Base-by-base conservation (phyloP, 2,113 vertebrate species). In the Polyodon spathula region DNA sequence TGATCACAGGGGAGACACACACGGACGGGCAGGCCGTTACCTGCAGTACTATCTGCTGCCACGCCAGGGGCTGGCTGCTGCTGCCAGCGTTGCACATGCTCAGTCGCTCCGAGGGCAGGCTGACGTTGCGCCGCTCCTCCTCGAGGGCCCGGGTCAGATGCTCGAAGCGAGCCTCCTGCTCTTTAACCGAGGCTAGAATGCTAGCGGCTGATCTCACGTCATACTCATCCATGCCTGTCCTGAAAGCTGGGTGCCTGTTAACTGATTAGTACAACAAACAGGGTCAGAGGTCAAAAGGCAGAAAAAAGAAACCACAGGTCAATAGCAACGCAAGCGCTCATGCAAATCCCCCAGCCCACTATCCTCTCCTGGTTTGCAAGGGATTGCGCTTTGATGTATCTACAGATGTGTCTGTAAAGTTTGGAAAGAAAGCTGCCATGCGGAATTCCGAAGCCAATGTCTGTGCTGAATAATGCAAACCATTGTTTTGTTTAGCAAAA, bases 21-120 rank as follows among this genome's bases (percentile, higher is more conserved):
- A 42, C 17, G 44, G 27, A 50, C 5, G 58, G 14, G 58, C 14
- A n/a, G 43, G 38, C 4, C 51, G 56, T 93, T 97, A 98, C 96
- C 96, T 98, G 94, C 85, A 94, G 90, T 72, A 96, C 93, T 75
- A 95, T 87, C 81, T 98, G 94, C 73, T 97, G 96, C 95, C 96
- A 97, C 60, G 95, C 91, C 68, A 94, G 81, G 0, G 92, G 86
- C 72, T 97, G 93, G 59, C 89, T 90, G 63, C 75, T 79, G 51
- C 59, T 67, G 70, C 88, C 80, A 65, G 86, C 60, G 69, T 86
- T 84, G 76, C 86, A 79, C 44, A 78, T 78, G 73, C 74, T 85
- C 68, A 81, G 71, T 63, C 81, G 63, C 40, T 87, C 71, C 17
- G 88, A 73, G 54, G 95, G 92, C 71, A 90, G 80, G 67, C 86